Evolutionary conservation across 1,140 invertebrate genomes (phyloP).

Genomic region (Asobara japonica): DNA sequence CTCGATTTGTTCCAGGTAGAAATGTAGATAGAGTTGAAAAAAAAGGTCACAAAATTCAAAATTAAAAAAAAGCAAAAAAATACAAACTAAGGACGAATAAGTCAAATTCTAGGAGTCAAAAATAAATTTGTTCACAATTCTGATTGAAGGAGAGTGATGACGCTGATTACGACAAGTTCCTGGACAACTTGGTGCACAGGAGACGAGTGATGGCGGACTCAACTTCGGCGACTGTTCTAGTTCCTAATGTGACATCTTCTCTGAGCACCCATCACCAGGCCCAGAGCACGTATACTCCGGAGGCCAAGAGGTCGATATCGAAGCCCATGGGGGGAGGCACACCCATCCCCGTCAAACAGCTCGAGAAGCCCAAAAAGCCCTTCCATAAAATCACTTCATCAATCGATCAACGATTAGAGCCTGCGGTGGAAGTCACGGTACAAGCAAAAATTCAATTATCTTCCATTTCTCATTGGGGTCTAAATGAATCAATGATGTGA

Average conservation of each 20-base stretch:
- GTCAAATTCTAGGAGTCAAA: too few relatives aligned
- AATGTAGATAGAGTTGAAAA: too few relatives aligned
- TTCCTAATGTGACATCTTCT: conserved; percentile 56
- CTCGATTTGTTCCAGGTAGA: conserved; percentile 79
- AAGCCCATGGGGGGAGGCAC: conserved; percentile 64
- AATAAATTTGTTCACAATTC: too few relatives aligned
- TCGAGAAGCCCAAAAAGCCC: conserved; percentile 45
- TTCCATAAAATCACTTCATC: too few relatives aligned
- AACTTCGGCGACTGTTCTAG: conserved; percentile 55
- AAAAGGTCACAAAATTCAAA: too few relatives aligned
- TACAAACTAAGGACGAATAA: too few relatives aligned
- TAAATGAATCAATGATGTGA: too few relatives aligned
- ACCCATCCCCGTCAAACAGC: conserved; percentile 61
- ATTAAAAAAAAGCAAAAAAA: too few relatives aligned
- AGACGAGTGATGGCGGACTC: conserved; percentile 77
- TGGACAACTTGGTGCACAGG: conserved; percentile 78
- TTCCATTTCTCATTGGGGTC: too few relatives aligned
- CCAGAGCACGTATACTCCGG: conserved; percentile 34
- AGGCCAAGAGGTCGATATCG: conserved; percentile 51
- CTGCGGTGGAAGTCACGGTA: too few relatives aligned
- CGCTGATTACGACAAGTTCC: conserved; percentile 87
- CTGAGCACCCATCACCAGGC: conserved; percentile 54
- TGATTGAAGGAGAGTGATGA: conserved; percentile 92
- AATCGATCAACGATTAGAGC: too few relatives aligned
- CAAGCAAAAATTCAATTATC: too few relatives aligned